These are phyloP conservation scores for Odocoileus virginianus DNA, from an alignment of 2,113 vertebrate genomes.

Conservation along the genomic window DNA sequence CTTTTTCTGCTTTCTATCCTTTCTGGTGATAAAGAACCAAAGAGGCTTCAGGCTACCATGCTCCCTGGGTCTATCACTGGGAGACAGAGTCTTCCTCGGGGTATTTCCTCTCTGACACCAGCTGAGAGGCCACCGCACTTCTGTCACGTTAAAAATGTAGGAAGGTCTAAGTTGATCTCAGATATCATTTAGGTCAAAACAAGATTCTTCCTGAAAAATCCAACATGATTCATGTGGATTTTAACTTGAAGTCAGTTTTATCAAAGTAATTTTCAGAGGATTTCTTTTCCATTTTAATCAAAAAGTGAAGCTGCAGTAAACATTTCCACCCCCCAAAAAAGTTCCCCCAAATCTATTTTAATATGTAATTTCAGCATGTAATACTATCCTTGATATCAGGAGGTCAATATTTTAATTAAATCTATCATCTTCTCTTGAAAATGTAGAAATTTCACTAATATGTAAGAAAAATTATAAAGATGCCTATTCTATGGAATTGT, in stretches of 20 bases:
- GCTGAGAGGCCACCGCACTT: not conserved
- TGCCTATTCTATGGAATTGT: not conserved
- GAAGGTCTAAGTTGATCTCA: not conserved
- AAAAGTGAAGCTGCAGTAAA: constrained; percentile 1
- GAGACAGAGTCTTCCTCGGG: not conserved
- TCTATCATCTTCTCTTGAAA: not conserved
- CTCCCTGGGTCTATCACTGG: not conserved
- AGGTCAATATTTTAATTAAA: constrained; percentile 43
- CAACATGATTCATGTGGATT: not conserved
- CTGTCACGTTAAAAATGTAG: not conserved
- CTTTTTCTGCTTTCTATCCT: not conserved
- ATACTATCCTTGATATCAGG: not conserved
- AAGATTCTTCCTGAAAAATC: constrained; percentile 8
- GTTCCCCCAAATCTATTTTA: not conserved
- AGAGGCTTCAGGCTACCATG: not conserved
- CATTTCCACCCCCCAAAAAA: not conserved
- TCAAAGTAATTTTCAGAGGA: constrained; percentile 37
- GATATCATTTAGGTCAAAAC: constrained; percentile 32
- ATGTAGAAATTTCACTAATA: not conserved
- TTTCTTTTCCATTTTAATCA: constrained; percentile 44
- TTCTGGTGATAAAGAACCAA: not conserved
- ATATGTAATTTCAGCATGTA: not conserved
- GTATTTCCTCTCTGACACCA: not conserved
- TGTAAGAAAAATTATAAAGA: not conserved
- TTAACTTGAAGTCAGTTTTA: constrained; percentile 32